Conservation (phyloP, 2,113 vertebrate species). For the Archilochus colubris region DNA sequence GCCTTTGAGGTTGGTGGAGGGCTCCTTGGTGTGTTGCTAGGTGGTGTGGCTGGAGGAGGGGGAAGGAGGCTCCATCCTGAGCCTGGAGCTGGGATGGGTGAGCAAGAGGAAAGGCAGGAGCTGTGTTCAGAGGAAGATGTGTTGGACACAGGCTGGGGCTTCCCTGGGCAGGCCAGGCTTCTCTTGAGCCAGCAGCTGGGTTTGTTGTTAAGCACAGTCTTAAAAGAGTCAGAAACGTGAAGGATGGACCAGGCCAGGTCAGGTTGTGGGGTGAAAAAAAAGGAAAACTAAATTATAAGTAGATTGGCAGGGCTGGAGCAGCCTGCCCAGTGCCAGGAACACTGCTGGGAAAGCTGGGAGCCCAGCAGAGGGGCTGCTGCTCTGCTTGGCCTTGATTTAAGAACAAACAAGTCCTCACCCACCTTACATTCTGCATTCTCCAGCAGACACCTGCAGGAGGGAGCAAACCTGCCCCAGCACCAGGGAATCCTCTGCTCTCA, state of each 20-base stretch:
- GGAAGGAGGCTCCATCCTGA: background rate
- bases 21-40: background rate
- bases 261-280: background rate
- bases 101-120: background rate
- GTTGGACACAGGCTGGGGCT: background rate
- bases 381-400: background rate
- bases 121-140: background rate
- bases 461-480: background rate
- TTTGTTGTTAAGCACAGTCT: background rate
- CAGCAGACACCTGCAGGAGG: background rate
- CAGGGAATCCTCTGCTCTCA: background rate
- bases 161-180: background rate
- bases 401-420: background rate
- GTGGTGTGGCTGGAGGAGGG: background rate
- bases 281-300: too few species aligned
- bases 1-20: rapidly evolving
- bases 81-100: background rate
- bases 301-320: background rate
- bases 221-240: background rate
- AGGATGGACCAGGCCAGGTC: background rate
- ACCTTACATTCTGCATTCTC: rapidly evolving
- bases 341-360: background rate
- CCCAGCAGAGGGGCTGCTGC: background rate
- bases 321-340: background rate
- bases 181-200: background rate